Conservation (phyloP, 23 tunicate genomes). For the Ciona savignyi region DNA sequence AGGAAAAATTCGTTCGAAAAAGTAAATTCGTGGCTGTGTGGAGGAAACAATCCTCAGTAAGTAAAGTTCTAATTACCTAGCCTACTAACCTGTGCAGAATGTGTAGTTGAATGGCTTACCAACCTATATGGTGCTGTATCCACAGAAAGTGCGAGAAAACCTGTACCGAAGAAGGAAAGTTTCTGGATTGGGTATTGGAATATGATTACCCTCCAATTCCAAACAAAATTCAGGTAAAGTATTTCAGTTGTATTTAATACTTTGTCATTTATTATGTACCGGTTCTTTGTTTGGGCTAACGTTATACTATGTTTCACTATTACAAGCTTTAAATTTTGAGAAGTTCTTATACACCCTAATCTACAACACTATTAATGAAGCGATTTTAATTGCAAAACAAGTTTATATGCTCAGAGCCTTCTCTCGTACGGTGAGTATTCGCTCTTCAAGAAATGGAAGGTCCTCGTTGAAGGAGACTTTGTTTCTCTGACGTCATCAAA, state of each 20-base stretch:
- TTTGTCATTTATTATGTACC: no score
- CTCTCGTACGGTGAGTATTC: conserved; percentile 78
- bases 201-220: conserved; percentile 2
- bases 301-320: no score
- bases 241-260: no score
- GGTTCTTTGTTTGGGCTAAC: no score
- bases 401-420: conserved; percentile 25
- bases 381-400: no score
- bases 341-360: no score
- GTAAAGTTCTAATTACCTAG: no score
- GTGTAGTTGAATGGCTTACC: no score
- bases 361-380: no score
- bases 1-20: conserved; percentile 24
- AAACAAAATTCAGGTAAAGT: conserved; percentile 19
- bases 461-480: conserved; percentile 85
- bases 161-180: background rate
- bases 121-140: no score
- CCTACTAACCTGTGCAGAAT: no score
- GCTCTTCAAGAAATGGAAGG: conserved; percentile 69
- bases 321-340: no score
- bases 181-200: background rate
- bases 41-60: conserved; percentile 2
- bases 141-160: background rate
- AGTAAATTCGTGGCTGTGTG: conserved; percentile 26
- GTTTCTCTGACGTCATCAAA: background rate